A percentile compares a stretch with the other conserved stretches of the same genome.
Evolutionary conservation across 2,113 vertebrate genomes (phyloP).

Genomic region (Gorsachius goisagi): DNA sequence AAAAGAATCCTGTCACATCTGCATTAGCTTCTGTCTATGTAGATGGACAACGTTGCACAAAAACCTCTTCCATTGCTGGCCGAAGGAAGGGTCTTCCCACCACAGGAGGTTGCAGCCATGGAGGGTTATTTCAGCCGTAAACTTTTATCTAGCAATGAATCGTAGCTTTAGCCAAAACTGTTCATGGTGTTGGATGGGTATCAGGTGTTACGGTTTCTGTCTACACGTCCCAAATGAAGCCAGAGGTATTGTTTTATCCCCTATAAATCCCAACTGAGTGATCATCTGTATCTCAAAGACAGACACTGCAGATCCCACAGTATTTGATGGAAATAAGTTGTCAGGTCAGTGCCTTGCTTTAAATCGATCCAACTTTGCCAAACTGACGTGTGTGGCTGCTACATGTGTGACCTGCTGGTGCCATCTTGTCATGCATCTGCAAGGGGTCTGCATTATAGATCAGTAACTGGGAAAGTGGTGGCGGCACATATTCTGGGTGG

Average conservation of each 20-base stretch:
- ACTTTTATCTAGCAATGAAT: neutral
- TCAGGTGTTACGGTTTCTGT: neutral
- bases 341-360: neutral
- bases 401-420: neutral
- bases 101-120: neutral
- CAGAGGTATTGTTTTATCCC: neutral
- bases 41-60: neutral
- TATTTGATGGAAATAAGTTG: neutral
- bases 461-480: neutral
- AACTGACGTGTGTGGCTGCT: neutral
- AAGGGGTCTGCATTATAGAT: neutral
- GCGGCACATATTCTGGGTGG: neutral
- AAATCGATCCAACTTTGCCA: neutral
- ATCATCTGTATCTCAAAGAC: neutral
- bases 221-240: neutral
- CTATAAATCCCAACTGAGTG: neutral
- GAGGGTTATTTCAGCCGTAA: neutral
- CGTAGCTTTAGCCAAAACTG: neutral
- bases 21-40: neutral
- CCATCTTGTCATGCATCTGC: neutral
- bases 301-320: neutral
- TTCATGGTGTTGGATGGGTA: neutral
- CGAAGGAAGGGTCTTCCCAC: neutral
- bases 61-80: neutral
- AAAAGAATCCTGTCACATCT: neutral